Evolutionary conservation across 1,140 invertebrate genomes (phyloP).

Genomic region (Hesperophylax magnus): DNA sequence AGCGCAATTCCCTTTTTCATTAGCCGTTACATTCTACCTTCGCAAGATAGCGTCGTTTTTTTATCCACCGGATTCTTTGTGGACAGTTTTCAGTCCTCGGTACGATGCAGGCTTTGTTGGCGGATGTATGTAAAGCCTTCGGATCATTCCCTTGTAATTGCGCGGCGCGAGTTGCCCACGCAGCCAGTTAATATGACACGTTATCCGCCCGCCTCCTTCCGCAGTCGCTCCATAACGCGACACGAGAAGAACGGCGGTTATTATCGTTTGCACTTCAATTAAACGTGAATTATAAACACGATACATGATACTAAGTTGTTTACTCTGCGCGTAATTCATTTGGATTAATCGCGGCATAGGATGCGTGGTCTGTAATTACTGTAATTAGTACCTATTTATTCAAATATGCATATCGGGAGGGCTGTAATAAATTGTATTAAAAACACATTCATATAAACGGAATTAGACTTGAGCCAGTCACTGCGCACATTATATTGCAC

Average conservation of each 20-base stretch:
- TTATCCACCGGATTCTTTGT: constrained; percentile 17
- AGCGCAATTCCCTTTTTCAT: constrained; percentile 8
- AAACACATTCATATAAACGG: too few species aligned
- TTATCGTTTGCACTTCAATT: background rate
- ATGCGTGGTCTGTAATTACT: background rate
- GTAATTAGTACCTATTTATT: too few species aligned
- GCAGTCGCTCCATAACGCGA: background rate
- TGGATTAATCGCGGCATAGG: background rate
- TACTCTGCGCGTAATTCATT: too few species aligned
- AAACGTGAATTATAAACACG: background rate
- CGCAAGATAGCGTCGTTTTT: constrained; percentile 6
- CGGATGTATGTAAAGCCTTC: constrained; percentile 16
- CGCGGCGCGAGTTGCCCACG: constrained; percentile 20
- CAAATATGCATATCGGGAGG: too few species aligned
- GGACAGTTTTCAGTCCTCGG: constrained; percentile 11
- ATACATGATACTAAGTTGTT: too few species aligned
- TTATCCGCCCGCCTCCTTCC: background rate
- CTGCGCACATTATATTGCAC: too few species aligned
- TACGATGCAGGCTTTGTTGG: constrained; percentile 30
- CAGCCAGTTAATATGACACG: constrained; percentile 1
- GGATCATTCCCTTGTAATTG: constrained; percentile 45
- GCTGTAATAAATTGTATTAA: too few species aligned
- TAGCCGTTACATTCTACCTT: constrained; percentile 10
- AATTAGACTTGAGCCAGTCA: too few species aligned
- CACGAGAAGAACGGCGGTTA: background rate